phyloP scores from a whole-genome alignment of 2,113 vertebrate genomes.

The Neolamprologus hecqui region DNA sequence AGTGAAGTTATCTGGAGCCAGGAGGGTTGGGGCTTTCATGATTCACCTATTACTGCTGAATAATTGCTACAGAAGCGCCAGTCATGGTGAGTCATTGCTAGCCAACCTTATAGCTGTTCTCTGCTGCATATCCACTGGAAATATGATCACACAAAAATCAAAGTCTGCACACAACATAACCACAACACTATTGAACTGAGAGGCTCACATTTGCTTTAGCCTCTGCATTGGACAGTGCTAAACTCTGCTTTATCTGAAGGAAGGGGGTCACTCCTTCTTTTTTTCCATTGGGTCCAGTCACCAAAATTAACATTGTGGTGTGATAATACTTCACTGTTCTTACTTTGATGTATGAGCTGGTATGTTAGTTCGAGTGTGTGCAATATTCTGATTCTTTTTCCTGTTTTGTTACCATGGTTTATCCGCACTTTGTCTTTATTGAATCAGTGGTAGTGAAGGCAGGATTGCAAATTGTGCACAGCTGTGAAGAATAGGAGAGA shows the following conservation, averaged over 20 bases:
- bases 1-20: neutral
- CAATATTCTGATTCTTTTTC: neutral
- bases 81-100: neutral
- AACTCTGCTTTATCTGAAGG: fast-evolving
- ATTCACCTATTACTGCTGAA: neutral
- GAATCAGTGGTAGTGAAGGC: neutral
- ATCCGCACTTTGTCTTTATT: neutral
- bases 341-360: neutral
- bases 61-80: neutral
- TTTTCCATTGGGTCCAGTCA: neutral
- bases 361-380: neutral
- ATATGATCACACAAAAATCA: neutral
- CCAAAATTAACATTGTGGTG: neutral
- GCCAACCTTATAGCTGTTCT: neutral
- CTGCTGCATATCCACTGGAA: fast-evolving
- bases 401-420: neutral
- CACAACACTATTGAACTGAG: neutral
- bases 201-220: neutral
- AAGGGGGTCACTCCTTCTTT: fast-evolving
- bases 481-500: neutral
- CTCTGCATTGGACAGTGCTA: neutral
- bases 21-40: neutral
- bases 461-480: neutral
- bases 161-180: neutral
- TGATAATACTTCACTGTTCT: neutral